phyloP scores from a whole-genome alignment of 2,797 vertebrate genomes.

The Karalla daura region DNA sequence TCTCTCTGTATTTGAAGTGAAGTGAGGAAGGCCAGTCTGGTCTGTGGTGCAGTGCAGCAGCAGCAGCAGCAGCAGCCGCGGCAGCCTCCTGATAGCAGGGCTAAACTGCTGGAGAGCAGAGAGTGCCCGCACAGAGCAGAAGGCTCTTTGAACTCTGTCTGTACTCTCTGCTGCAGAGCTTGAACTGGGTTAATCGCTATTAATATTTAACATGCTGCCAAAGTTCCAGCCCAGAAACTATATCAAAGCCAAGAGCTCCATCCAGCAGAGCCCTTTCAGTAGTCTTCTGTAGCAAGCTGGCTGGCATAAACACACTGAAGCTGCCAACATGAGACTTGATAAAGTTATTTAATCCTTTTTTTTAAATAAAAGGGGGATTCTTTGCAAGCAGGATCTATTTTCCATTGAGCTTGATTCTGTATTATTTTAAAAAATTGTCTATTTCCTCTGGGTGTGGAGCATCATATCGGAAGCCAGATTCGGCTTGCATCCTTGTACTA shows the following conservation, averaged over 20 bases:
- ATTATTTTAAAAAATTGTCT: conserved; percentile 11
- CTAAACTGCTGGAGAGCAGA: conserved; percentile 83
- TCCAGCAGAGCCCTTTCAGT: conserved; percentile 76
- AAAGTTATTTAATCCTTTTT: conserved; percentile 63
- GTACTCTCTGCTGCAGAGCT: conserved; percentile 84
- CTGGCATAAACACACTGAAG: conserved; percentile 71
- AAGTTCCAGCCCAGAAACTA: conserved; percentile 86
- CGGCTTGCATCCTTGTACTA: background rate
- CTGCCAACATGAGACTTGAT: conserved; percentile 68
- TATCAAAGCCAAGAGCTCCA: conserved; percentile 85
- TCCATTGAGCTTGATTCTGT: conserved; percentile 19
- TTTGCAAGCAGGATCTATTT: conserved; percentile 41
- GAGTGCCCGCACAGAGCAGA: conserved; percentile 82
- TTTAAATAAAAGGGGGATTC: conserved; percentile 47
- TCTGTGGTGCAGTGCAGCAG: conserved; percentile 77
- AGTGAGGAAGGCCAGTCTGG: conserved; percentile 70
- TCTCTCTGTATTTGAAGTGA: conserved; percentile 65
- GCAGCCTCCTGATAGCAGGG: conserved; percentile 78
- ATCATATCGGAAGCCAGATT: conserved; percentile 13
- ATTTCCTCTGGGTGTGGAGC: conserved; percentile 1
- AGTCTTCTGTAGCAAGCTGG: conserved; percentile 65
- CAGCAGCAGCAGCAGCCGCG: conserved; percentile 63
- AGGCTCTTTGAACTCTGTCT: conserved; percentile 87
- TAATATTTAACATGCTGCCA: conserved; percentile 87
- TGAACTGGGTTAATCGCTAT: conserved; percentile 89